These are phyloP conservation scores for Odontophorus gujanensis DNA, from an alignment of 2,113 vertebrate species.

Conservation along the genomic window DNA sequence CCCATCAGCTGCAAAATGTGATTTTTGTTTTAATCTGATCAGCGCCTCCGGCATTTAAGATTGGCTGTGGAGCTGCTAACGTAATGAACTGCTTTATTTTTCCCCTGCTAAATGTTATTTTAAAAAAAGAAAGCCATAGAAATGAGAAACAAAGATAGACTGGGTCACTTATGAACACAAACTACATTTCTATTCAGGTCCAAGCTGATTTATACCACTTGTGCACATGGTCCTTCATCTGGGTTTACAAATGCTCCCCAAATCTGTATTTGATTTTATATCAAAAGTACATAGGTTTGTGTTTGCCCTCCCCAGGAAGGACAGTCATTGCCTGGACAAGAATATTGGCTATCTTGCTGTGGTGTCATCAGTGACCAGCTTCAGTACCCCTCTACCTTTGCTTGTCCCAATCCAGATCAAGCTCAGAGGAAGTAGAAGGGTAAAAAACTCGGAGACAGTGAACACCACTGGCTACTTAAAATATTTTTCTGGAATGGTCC, in stretches of 20 bases:
- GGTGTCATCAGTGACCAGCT: neutral
- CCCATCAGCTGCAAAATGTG: neutral
- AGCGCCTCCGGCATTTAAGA: conserved; percentile 38
- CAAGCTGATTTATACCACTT: neutral
- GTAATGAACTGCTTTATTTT: conserved; percentile 16
- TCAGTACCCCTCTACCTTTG: neutral
- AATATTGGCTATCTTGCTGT: neutral
- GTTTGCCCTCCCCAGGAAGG: neutral
- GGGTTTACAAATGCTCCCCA: neutral
- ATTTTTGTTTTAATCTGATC: conserved; percentile 59
- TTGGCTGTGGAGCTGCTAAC: conserved; percentile 1
- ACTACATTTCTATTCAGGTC: neutral
- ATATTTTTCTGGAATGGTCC: neutral
- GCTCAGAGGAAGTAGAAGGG: neutral
- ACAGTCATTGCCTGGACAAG: neutral
- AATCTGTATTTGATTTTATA: neutral
- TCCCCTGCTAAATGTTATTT: neutral
- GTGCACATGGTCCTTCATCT: neutral
- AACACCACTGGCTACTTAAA: accelerated
- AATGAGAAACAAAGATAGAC: neutral
- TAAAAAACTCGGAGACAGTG: neutral
- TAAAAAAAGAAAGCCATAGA: neutral
- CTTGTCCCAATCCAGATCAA: neutral
- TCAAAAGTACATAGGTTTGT: neutral
- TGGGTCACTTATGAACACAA: neutral